phyloP scores from a whole-genome alignment of 2,888 invertebrate genomes.

The Pseudoips prasinana region DNA sequence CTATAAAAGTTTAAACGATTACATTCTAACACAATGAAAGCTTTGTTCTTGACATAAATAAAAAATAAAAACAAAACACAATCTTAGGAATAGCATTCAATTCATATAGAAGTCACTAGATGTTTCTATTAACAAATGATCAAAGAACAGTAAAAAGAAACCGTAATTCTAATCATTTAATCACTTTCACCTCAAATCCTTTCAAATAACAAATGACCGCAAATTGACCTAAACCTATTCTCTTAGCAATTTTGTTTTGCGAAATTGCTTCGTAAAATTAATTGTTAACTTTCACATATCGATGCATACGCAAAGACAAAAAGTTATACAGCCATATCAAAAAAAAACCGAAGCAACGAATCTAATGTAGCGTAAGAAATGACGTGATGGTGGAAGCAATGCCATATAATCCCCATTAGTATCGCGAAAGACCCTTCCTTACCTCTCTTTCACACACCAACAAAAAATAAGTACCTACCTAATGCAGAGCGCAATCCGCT shows the following conservation, averaged over 20 bases:
- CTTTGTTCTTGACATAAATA: no score
- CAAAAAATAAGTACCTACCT: conserved; percentile 79
- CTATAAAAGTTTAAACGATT: no score
- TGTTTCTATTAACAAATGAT: no score
- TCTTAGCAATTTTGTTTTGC: conserved; percentile 27
- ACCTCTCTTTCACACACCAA: conserved; percentile 62
- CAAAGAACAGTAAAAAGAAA: no score
- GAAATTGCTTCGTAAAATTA: conserved; percentile 25
- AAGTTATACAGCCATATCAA: conserved; percentile 26
- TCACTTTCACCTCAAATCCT: conserved; percentile 19
- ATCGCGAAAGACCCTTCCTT: conserved; percentile 62
- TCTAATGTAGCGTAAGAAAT: conserved; percentile 46
- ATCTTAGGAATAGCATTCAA: no score
- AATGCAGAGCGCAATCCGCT: conserved; percentile 69
- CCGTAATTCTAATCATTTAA: conserved; percentile 9
- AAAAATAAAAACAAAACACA: no score
- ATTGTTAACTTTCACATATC: conserved; percentile 31
- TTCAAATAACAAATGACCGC: conserved; percentile 21
- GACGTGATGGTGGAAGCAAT: conserved; percentile 55
- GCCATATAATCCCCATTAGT: conserved; percentile 74
- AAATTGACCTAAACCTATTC: conserved; percentile 30
- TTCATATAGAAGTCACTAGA: no score
- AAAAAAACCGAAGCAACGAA: conserved; percentile 43
- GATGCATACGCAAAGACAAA: conserved; percentile 26
- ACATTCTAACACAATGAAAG: no score